phyloP scores from a whole-genome alignment of 2,888 invertebrate species.

The Limenitis camilla region DNA sequence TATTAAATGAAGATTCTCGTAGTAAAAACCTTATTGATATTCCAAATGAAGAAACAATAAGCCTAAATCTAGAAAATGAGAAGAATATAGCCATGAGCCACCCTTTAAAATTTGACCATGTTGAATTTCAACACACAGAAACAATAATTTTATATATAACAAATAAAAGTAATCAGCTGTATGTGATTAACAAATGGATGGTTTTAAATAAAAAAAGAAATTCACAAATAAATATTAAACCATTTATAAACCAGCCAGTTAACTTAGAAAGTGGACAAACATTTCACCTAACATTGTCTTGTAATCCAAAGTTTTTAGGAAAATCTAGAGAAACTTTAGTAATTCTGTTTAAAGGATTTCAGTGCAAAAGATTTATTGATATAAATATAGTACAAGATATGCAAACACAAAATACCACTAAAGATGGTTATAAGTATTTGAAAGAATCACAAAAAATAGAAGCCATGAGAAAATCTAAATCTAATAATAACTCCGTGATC shows the following conservation, averaged over 20 bases:
- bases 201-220: slow-evolving; percentile 67
- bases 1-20: slow-evolving; percentile 44
- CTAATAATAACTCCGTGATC: slow-evolving; percentile 37
- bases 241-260: slow-evolving; percentile 42
- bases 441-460: slow-evolving; percentile 33
- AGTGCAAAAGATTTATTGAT: slow-evolving; percentile 74
- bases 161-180: slow-evolving; percentile 58
- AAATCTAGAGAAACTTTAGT: slow-evolving; percentile 75
- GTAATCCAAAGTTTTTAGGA: slow-evolving; percentile 76
- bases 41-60: slow-evolving; percentile 34
- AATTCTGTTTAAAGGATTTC: slow-evolving; percentile 76
- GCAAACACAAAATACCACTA: slow-evolving; percentile 11
- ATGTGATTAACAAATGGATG: slow-evolving; percentile 64
- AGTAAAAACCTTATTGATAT: slow-evolving; percentile 15
- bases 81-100: slow-evolving; percentile 72
- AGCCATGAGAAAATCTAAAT: slow-evolving; percentile 41
- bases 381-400: slow-evolving; percentile 60
- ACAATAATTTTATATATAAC: slow-evolving; percentile 41
- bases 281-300: slow-evolving; percentile 62
- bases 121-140: slow-evolving; percentile 46
- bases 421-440: slow-evolving; percentile 4
- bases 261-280: slow-evolving; percentile 55
- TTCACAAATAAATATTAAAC: slow-evolving; percentile 68
- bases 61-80: slow-evolving; percentile 52
- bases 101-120: slow-evolving; percentile 60